These are phyloP conservation scores for Cephalophus harveyi DNA, from an alignment of 2,113 vertebrate genomes.

Conservation along the genomic window DNA sequence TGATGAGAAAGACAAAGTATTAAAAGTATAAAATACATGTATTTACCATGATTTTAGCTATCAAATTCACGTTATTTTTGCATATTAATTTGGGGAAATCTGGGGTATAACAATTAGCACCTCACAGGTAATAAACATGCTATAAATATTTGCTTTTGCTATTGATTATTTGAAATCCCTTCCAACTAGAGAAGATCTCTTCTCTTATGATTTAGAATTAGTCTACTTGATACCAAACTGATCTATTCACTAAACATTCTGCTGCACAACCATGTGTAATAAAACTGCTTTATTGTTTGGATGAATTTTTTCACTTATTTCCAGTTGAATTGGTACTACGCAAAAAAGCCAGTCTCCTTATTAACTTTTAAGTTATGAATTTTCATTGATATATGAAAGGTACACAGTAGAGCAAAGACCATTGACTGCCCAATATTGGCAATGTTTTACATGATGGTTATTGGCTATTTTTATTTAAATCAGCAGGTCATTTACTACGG, in stretches of 20 bases:
- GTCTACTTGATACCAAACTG: not conserved
- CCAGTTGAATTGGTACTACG: not conserved
- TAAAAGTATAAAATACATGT: not conserved
- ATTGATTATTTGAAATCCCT: constrained; percentile 26
- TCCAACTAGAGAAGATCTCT: not conserved
- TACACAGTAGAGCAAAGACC: not conserved
- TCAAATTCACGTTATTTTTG: constrained; percentile 7
- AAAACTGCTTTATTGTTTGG: constrained; percentile 9
- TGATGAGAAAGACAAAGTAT: not conserved
- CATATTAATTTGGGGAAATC: not conserved
- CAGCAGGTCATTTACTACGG: not conserved
- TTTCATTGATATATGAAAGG: not conserved
- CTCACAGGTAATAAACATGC: not conserved
- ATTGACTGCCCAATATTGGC: not conserved
- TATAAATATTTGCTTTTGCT: constrained; percentile 20
- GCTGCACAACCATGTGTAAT: not conserved
- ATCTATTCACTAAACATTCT: constrained; percentile 22
- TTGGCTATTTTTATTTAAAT: not conserved
- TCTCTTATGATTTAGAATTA: constrained; percentile 24
- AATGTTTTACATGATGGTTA: not conserved
- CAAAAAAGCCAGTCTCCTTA: not conserved
- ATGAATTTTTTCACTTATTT: constrained; percentile 40
- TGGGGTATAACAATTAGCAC: not conserved
- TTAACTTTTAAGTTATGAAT: constrained; percentile 13
- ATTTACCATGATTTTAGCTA: not conserved